Evolutionary conservation across 2,113 vertebrate species (phyloP).

Genomic region (Ptychochromis oligacanthus): DNA sequence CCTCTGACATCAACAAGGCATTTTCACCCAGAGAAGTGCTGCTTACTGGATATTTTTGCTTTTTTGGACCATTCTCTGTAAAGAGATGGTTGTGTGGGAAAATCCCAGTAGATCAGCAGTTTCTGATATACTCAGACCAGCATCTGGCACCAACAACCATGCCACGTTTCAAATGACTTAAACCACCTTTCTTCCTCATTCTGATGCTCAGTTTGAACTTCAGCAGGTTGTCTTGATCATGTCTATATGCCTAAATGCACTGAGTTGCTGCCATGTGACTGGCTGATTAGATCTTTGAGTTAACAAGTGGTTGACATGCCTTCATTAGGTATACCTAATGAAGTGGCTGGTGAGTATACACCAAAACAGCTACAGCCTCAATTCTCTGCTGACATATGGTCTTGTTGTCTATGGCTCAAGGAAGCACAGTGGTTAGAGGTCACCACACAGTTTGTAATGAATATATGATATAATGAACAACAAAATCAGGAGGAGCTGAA

Average conservation of each 20-base stretch:
- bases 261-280: too few species aligned
- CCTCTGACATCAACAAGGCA: not conserved
- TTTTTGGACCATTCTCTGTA: too few species aligned
- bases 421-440: too few species aligned
- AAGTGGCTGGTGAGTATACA: not conserved
- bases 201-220: not conserved
- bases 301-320: too few species aligned
- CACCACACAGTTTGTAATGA: too few species aligned
- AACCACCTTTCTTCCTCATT: not conserved
- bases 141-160: fast-evolving
- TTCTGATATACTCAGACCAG: not conserved
- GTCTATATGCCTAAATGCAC: too few species aligned
- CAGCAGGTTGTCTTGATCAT: too few species aligned
- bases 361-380: not conserved
- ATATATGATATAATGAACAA: too few species aligned
- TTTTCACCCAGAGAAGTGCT: not conserved
- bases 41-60: not conserved
- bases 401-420: not conserved
- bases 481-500: too few species aligned
- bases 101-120: not conserved
- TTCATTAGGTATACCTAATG: too few species aligned
- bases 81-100: not conserved
- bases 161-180: not conserved
- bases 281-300: too few species aligned
- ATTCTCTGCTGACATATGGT: not conserved